Percentiles rank a stretch among this genome's conserved stretches.
phyloP scores from a whole-genome alignment of 2,797 vertebrate species.

The Phaenicophaeus curvirostris region DNA sequence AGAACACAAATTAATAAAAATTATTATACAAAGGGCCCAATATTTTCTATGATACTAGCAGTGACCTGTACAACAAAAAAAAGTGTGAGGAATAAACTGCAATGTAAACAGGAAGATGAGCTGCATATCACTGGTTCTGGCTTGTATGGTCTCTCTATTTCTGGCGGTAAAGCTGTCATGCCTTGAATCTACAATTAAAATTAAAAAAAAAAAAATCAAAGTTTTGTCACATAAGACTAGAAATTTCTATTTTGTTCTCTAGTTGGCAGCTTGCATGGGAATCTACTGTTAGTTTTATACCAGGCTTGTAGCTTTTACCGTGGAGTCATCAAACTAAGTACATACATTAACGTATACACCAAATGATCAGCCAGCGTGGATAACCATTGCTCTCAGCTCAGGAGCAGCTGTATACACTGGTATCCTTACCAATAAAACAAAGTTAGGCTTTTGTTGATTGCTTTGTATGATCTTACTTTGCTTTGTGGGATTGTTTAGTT shows the following conservation, averaged over 20 bases:
- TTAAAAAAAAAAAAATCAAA: neutral
- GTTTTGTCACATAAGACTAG: neutral
- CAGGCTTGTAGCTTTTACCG: neutral
- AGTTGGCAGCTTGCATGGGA: neutral
- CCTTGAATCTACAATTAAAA: slow-evolving; percentile 82
- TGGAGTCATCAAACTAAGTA: neutral
- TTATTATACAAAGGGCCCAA: neutral
- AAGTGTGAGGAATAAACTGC: neutral
- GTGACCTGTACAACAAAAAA: slow-evolving; percentile 1
- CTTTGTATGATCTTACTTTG: neutral
- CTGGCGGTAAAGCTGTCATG: slow-evolving; percentile 82
- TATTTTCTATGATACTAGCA: neutral
- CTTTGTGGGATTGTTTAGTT: neutral
- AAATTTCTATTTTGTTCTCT: neutral
- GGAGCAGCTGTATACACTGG: neutral
- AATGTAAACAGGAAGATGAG: slow-evolving; percentile 16
- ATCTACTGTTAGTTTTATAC: neutral
- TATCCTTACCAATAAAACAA: neutral
- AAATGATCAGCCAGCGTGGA: neutral
- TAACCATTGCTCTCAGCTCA: accelerated
- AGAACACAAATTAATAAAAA: neutral
- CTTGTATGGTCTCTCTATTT: slow-evolving; percentile 73
- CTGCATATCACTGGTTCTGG: slow-evolving; percentile 69
- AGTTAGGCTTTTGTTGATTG: neutral
- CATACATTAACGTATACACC: neutral